A percentile compares a stretch with the other conserved stretches of the same genome.
phyloP scores from a whole-genome alignment of 35 echinoderm and acorn worm species.

The Lytechinus variegatus region DNA sequence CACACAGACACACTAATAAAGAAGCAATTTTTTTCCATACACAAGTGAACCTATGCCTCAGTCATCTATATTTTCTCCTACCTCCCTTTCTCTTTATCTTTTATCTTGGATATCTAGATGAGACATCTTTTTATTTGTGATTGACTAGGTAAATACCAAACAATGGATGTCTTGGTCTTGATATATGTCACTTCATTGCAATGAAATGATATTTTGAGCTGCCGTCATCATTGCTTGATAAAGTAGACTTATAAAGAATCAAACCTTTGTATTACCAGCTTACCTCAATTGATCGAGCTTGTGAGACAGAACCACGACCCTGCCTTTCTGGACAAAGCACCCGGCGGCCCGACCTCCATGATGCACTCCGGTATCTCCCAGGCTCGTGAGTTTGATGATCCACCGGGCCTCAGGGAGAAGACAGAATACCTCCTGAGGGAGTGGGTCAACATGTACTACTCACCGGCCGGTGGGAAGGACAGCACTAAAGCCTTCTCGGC shows the following conservation, averaged over 20 bases:
- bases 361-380: constrained; percentile 99
- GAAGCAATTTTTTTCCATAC: too few species aligned
- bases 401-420: constrained; percentile 95
- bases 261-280: constrained; percentile 15
- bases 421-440: constrained; percentile 97
- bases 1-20: too few species aligned
- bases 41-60: too few species aligned
- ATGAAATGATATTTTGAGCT: not conserved
- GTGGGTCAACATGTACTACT: constrained; percentile 99
- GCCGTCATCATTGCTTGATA: too few species aligned
- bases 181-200: not conserved
- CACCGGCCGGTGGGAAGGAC: constrained; percentile 90
- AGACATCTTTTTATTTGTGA: too few species aligned
- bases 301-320: constrained; percentile 96
- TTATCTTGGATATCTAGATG: too few species aligned
- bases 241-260: not conserved
- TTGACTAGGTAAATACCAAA: too few species aligned
- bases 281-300: constrained; percentile 87
- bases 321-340: constrained; percentile 95
- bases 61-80: too few species aligned
- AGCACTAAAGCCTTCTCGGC: constrained; percentile 97
- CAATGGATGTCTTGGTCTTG: not conserved
- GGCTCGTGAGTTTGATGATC: constrained; percentile 98
- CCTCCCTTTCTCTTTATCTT: too few species aligned
- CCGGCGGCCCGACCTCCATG: constrained; percentile 98